Evolutionary conservation across 2,888 invertebrate species (phyloP).

Genomic region (Lochmaea capreae): DNA sequence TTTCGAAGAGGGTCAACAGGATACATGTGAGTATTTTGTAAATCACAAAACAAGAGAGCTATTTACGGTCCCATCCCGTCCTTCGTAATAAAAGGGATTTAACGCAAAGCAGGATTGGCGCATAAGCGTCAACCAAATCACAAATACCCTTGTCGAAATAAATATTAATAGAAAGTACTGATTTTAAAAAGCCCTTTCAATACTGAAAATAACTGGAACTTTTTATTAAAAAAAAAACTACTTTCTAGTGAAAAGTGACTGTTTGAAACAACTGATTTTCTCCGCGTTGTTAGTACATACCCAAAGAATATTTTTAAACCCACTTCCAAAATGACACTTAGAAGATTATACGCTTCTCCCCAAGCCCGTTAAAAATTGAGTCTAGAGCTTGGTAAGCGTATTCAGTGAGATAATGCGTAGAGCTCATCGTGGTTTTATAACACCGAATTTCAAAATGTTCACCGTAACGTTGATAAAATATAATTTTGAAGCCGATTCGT

Average conservation of each 20-base stretch:
- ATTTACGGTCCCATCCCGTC: conserved; percentile 13
- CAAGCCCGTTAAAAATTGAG: too few species aligned
- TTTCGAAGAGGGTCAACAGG: conserved; percentile 14
- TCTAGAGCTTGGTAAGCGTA: not conserved
- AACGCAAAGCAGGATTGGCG: not conserved
- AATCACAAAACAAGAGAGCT: conserved; percentile 17
- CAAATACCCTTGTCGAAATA: not conserved
- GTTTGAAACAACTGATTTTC: too few species aligned
- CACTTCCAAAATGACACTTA: not conserved
- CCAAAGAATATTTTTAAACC: not conserved
- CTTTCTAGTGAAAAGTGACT: too few species aligned
- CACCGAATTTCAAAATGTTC: not conserved
- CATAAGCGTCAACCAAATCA: not conserved
- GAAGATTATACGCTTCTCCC: not conserved
- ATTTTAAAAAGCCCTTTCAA: too few species aligned
- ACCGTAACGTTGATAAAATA: not conserved
- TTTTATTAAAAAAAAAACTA: too few species aligned
- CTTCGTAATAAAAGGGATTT: conserved; percentile 5
- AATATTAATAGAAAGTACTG: not conserved
- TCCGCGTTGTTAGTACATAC: not conserved
- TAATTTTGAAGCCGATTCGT: not conserved
- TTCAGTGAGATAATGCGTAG: not conserved
- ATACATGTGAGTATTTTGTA: conserved; percentile 10
- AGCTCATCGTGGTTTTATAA: not conserved
- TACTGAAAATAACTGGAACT: too few species aligned